Conservation (phyloP, 92 coral and sea anemone species). For the Parazoanthus darwini region DNA sequence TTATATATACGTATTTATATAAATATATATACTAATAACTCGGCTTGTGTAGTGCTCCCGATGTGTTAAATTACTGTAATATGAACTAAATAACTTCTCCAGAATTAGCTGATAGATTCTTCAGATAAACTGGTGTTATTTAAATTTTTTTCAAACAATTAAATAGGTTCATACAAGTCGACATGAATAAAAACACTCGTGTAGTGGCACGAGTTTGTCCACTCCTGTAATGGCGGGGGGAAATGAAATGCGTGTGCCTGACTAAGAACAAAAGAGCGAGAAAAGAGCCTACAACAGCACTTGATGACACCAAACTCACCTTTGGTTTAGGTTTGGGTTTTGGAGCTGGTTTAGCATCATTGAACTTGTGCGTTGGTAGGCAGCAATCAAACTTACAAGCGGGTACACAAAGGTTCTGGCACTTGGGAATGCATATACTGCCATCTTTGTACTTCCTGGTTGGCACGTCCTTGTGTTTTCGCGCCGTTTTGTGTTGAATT, state of each 20-base stretch:
- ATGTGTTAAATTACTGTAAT: no score
- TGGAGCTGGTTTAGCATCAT: slow-evolving; percentile 33
- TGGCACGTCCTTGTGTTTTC: slow-evolving; percentile 39
- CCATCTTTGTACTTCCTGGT: slow-evolving; percentile 34
- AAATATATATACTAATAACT: no score
- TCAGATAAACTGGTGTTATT: no score
- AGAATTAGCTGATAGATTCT: no score
- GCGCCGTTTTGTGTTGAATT: slow-evolving; percentile 17
- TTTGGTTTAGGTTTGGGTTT: slow-evolving; percentile 34
- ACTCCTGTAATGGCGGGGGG: neutral
- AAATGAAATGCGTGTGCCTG: neutral
- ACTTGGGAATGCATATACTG: slow-evolving; percentile 31
- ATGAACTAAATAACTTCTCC: no score
- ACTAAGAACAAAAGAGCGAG: no score
- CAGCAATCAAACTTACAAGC: slow-evolving; percentile 38
- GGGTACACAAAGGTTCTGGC: slow-evolving; percentile 38
- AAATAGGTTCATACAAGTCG: no score
- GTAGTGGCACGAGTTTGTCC: no score
- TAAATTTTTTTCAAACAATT: no score
- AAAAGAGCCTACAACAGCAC: neutral
- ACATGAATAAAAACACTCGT: no score
- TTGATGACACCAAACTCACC: neutral
- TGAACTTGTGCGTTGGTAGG: slow-evolving; percentile 39
- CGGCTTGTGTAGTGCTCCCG: no score
- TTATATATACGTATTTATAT: no score